Evolutionary conservation across 2,113 vertebrate species (phyloP), one percentile per base, ranked within the genome.

Genomic region (Mormoops blainvillei): DNA sequence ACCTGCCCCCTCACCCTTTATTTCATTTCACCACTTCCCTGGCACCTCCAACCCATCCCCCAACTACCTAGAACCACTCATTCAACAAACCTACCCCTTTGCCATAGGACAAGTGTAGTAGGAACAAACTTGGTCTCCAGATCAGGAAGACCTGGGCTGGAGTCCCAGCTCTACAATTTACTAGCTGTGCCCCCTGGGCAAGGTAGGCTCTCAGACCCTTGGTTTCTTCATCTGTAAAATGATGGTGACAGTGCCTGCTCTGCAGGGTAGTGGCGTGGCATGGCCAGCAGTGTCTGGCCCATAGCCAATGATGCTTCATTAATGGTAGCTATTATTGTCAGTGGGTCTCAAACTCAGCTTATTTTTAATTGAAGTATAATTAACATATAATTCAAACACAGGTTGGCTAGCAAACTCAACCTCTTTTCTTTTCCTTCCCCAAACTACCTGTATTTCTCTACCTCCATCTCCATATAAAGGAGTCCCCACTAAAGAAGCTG

Each of bases 191-290:
- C 26, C 48, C 52, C 65, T 87, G 87, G 78, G 41, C 78, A 89
- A 87, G 67, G 82, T 48, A 92, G 50, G 52, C 41, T 87, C 89
- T 94, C 65, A 67, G 73, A 91, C 33, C 86, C 18, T 94, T 6
- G 16, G 52, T 95, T 94, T 97, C 61, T 92, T 95, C 33, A 81
- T 92, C 65, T 93, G 52, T 78, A 38, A 94, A 93, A 71, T 83
- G 67, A 33, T 45, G 50, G 74, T 73, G 78, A 94, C 58, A 63
- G 45, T 11, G 5, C 38, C 61, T 82, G 41, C 16, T 45, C 18
- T 20, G 7, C 52, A 78, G 50, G 36, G 24, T 74, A 77, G 63
- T 92, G 84, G 36, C 77, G 63, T 92, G 84, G 36, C 24, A 4
- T 22, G 65, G n/a, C 63, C 56, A 90, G 18, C 67, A 41, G 67